Conservation (phyloP, 1,140 invertebrate species). For the Atta colombica region DNA sequence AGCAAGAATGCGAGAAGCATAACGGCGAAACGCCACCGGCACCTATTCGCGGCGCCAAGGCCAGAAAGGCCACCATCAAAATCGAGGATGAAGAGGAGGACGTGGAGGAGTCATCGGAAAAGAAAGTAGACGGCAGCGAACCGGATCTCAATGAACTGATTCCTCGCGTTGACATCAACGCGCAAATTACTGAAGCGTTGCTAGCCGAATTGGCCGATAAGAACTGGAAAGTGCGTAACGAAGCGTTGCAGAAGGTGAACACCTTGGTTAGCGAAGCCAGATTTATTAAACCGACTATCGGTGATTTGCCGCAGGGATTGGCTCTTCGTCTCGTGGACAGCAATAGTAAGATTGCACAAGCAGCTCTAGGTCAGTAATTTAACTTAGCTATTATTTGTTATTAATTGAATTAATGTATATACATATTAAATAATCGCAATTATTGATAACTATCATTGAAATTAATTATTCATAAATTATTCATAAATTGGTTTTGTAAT, state of each 20-base stretch:
- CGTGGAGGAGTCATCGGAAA: constrained; percentile 86
- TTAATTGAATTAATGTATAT: background rate
- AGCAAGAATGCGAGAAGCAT: constrained; percentile 95
- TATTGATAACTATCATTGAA: background rate
- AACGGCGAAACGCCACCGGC: constrained; percentile 90
- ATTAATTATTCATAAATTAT: background rate
- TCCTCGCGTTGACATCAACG: constrained; percentile 93
- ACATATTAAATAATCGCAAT: background rate
- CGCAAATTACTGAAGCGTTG: constrained; percentile 93
- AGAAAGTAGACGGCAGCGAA: constrained; percentile 84
- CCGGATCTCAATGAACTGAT: constrained; percentile 90
- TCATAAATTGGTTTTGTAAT: background rate
- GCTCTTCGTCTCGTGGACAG: constrained; percentile 93
- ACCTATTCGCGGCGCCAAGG: constrained; percentile 89
- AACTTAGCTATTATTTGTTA: background rate
- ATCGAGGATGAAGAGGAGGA: constrained; percentile 86
- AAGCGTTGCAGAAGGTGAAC: constrained; percentile 93
- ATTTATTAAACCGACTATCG: constrained; percentile 93
- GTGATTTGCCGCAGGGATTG: constrained; percentile 93
- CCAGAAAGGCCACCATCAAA: constrained; percentile 70
- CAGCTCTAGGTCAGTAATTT: constrained; percentile 87
- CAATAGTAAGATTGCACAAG: constrained; percentile 96
- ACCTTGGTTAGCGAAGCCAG: constrained; percentile 92
- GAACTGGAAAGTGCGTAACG: constrained; percentile 97
- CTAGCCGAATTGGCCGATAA: constrained; percentile 95